Conservation (phyloP, 2,797 vertebrate species). For the Atherinosoma microstoma region DNA sequence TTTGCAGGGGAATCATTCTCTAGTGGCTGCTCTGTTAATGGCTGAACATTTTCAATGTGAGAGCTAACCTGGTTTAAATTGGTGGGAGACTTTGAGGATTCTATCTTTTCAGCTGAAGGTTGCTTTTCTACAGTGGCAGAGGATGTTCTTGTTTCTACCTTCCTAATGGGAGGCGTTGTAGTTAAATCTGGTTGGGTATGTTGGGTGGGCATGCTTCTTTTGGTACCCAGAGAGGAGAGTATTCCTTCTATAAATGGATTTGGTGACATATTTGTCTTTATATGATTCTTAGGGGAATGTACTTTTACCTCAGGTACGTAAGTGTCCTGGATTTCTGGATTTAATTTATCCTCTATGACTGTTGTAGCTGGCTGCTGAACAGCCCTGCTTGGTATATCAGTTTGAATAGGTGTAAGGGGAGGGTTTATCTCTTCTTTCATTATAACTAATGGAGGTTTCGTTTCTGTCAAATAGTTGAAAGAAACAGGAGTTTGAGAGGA, state of each 20-base stretch:
- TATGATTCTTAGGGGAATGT: slow-evolving; percentile 30
- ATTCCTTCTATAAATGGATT: slow-evolving; percentile 22
- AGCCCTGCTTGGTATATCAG: slow-evolving; percentile 11
- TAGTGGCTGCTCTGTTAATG: slow-evolving; percentile 45
- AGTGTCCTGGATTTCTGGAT: slow-evolving; percentile 22
- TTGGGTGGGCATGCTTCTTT: neutral
- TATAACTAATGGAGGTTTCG: slow-evolving; percentile 15
- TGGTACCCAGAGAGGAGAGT: slow-evolving; percentile 4
- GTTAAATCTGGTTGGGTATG: slow-evolving; percentile 2
- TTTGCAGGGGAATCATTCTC: slow-evolving; percentile 56
- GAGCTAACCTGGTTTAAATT: slow-evolving; percentile 35
- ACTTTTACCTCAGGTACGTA: slow-evolving; percentile 23
- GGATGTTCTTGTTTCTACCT: slow-evolving; percentile 33
- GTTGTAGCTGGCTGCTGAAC: slow-evolving; percentile 11
- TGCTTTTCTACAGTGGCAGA: slow-evolving; percentile 43
- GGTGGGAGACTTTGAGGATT: slow-evolving; percentile 26
- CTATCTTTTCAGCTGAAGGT: slow-evolving; percentile 24
- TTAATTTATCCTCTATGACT: slow-evolving; percentile 33
- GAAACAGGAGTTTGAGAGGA: slow-evolving; percentile 29
- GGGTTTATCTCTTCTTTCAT: slow-evolving; percentile 24
- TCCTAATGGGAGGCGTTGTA: slow-evolving; percentile 18
- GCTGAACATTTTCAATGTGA: slow-evolving; percentile 41
- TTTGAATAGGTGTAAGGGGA: slow-evolving; percentile 17
- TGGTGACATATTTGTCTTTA: slow-evolving; percentile 24
- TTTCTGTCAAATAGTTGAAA: slow-evolving; percentile 40